These are phyloP conservation scores for Triops longicaudatus DNA, from an alignment of 1,140 invertebrate genomes.

Conservation along the genomic window DNA sequence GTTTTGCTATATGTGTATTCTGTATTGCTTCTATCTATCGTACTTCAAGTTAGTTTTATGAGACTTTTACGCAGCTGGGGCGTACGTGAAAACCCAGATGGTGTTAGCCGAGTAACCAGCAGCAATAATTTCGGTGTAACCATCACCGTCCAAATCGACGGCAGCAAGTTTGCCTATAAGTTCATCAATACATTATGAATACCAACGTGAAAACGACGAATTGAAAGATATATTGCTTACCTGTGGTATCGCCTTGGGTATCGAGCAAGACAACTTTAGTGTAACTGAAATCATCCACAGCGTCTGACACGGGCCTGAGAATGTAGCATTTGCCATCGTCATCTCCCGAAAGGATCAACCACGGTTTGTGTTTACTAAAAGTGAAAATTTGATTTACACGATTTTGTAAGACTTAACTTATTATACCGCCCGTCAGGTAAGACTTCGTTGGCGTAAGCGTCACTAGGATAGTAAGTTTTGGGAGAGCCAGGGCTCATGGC, in stretches of 20 bases:
- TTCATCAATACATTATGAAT: background rate
- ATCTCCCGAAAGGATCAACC: constrained; percentile 39
- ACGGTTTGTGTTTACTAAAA: constrained; percentile 35
- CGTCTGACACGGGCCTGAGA: constrained; percentile 35
- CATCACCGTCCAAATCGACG: constrained; percentile 39
- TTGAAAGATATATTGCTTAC: constrained; percentile 23
- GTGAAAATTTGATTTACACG: background rate
- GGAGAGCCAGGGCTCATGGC: constrained; percentile 36
- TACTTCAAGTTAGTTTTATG: no score
- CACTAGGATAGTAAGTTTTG: constrained; percentile 35
- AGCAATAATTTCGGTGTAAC: constrained; percentile 38
- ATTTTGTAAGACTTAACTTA: background rate
- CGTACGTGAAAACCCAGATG: constrained; percentile 38
- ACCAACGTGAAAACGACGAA: background rate
- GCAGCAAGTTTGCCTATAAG: constrained; percentile 36
- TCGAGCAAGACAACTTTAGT: constrained; percentile 32
- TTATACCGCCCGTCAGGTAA: constrained; percentile 32
- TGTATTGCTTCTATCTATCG: no score
- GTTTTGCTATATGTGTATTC: no score
- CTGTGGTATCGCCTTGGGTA: constrained; percentile 30
- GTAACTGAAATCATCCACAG: constrained; percentile 37
- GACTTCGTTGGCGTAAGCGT: constrained; percentile 32
- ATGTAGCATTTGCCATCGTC: constrained; percentile 40
- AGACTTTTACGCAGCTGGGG: constrained; percentile 20
- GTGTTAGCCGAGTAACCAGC: constrained; percentile 36